These are phyloP conservation scores for Amyelois transitella DNA, from an alignment of 1,140 invertebrate species.

Conservation along the genomic window DNA sequence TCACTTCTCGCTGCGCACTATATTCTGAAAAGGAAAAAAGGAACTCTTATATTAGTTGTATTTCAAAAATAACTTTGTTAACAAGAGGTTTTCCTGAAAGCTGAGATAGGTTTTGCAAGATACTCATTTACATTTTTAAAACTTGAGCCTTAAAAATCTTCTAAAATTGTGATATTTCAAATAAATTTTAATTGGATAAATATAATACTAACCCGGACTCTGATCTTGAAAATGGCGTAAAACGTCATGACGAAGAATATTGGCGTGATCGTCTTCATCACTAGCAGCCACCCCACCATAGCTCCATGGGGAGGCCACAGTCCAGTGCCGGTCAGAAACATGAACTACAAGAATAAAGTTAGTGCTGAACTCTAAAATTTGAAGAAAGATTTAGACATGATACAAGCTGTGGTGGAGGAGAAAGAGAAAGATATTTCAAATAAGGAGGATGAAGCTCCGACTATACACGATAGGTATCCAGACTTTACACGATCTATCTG, in stretches of 20 bases:
- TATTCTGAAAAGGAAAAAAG: slow-evolving; percentile 36
- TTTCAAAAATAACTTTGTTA: too few relatives aligned
- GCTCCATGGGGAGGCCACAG: slow-evolving; percentile 17
- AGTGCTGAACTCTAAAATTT: slow-evolving; percentile 2
- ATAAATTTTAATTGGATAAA: too few relatives aligned
- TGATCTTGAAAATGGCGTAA: slow-evolving; percentile 50
- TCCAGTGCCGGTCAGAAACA: slow-evolving; percentile 24
- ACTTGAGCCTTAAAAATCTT: too few relatives aligned
- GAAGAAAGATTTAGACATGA: background rate
- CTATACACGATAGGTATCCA: too few relatives aligned
- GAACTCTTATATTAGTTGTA: background rate
- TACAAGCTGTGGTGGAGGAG: too few relatives aligned
- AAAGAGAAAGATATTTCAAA: too few relatives aligned
- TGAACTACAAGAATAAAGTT: slow-evolving; percentile 22
- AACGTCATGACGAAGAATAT: slow-evolving; percentile 28
- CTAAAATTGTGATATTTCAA: too few relatives aligned
- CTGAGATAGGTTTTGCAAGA: too few relatives aligned
- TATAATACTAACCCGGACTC: slow-evolving; percentile 43
- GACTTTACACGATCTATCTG: too few relatives aligned
- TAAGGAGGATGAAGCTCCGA: too few relatives aligned
- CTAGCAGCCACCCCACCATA: slow-evolving; percentile 33
- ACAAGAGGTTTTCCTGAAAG: too few relatives aligned
- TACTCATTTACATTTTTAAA: too few relatives aligned
- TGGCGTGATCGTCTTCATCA: slow-evolving; percentile 25
- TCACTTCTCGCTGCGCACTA: slow-evolving; percentile 42